Conservation (phyloP, 1,140 invertebrate species). For the Probaryconus sp. region DNA sequence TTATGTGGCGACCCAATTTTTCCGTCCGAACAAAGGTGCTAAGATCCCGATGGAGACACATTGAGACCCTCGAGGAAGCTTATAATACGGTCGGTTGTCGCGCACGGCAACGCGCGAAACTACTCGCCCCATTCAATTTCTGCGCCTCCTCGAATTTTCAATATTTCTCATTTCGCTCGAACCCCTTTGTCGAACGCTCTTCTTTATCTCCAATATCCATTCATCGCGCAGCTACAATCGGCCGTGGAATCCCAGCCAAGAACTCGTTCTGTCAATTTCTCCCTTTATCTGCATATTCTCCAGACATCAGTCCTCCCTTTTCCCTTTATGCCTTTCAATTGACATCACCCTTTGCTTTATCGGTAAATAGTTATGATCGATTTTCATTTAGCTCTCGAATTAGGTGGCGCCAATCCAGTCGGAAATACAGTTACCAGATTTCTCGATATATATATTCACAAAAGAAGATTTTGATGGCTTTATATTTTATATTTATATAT, state of each 20-base stretch:
- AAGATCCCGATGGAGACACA: slow-evolving; percentile 33
- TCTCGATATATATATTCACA: no score
- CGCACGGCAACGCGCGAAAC: slow-evolving; percentile 25
- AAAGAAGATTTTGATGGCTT: no score
- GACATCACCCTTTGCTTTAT: slow-evolving; percentile 22
- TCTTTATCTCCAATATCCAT: slow-evolving; percentile 59
- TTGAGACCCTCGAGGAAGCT: slow-evolving; percentile 19
- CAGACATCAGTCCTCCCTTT: neutral
- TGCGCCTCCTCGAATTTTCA: slow-evolving; percentile 35
- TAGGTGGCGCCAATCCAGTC: no score
- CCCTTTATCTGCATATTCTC: slow-evolving; percentile 46
- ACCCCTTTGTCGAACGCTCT: slow-evolving; percentile 38
- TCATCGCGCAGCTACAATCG: slow-evolving; percentile 41
- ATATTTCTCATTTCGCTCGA: slow-evolving; percentile 24
- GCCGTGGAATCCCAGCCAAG: slow-evolving; percentile 21
- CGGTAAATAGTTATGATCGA: slow-evolving; percentile 7
- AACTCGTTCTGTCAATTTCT: slow-evolving; percentile 42
- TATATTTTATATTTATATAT: no score
- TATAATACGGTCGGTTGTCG: slow-evolving; percentile 22
- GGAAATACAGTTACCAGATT: no score
- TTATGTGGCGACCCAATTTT: slow-evolving; percentile 60
- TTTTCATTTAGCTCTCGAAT: slow-evolving; percentile 2
- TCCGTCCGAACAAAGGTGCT: slow-evolving; percentile 50
- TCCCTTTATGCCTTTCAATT: slow-evolving; percentile 34
- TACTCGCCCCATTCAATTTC: slow-evolving; percentile 41